A percentile compares a stretch with the other conserved stretches of the same genome.
These are phyloP conservation scores for Pegea sp. DNA, from an alignment of 23 tunicate genomes.

Conservation along the genomic window DNA sequence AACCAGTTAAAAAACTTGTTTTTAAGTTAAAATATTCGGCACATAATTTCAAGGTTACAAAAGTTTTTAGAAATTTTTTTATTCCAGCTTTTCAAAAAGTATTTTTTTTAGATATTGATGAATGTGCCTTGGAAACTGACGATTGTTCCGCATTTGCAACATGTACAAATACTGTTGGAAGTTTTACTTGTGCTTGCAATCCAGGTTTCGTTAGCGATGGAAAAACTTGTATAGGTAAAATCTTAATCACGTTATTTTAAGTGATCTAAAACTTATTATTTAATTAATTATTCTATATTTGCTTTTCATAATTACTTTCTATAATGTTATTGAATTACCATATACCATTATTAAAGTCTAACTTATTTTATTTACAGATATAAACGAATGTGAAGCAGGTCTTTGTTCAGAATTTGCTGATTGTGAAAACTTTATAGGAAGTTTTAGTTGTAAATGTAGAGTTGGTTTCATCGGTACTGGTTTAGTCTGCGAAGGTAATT, in stretches of 20 bases:
- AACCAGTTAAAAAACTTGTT: too few species aligned
- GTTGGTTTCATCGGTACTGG: conserved; percentile 8
- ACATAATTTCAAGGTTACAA: too few species aligned
- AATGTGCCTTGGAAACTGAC: not conserved
- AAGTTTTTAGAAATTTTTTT: not conserved
- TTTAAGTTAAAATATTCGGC: too few species aligned
- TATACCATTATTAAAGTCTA: not conserved
- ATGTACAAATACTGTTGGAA: not conserved
- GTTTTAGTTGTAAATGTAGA: conserved; percentile 9
- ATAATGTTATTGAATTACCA: not conserved
- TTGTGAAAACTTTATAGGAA: conserved; percentile 4
- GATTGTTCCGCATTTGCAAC: not conserved
- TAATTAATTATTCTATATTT: too few species aligned
- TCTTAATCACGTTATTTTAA: too few species aligned
- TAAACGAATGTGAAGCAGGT: conserved; percentile 1
- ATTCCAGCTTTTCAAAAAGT: too few species aligned
- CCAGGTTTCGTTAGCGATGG: conserved; percentile 1
- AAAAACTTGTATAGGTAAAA: too few species aligned
- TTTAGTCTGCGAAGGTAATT: too few species aligned
- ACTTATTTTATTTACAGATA: conserved; percentile 2
- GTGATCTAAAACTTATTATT: too few species aligned
- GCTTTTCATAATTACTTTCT: too few species aligned
- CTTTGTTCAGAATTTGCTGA: conserved; percentile 2
- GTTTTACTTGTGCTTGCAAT: not conserved
- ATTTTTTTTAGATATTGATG: not conserved